Base-by-base conservation (phyloP, 2,797 vertebrate genomes). In the Syngnathus rostellatus region DNA sequence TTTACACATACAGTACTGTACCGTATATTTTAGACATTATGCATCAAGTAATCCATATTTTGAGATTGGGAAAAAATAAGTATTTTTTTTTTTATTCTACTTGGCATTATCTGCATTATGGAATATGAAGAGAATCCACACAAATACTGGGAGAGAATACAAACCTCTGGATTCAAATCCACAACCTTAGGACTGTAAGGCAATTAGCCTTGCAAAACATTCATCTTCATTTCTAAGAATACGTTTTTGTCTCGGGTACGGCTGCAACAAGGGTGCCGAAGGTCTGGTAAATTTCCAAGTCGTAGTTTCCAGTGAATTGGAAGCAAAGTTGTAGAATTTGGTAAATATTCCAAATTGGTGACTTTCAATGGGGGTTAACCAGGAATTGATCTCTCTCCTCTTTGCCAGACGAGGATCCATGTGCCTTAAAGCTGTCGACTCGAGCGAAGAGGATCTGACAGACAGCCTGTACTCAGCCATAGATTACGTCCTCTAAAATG, bases 391-490 rank as follows among this genome's bases (percentile, higher is more conserved):
- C 9, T 69, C 5, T n/a, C 68, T 19, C 66, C 23, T 21, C 46
- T 75, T 73, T 65, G 46, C 70, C 84, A 93, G 92, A 57, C 83
- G 87, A 68, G 90, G 89, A 4, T 90, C 90, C 64, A 78, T 90
- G 85, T 93, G 92, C 65, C 83, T 91, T 43, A 83, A 87, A 79
- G 70, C 68, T 65, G 85, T 87, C 66, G 84, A 88, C 39, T 85
- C 87, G 0, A 90, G 88, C 70, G 90, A 91, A 78, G 90, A 92
- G 77, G 85, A 90, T 38, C 69, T 89, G 74, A 80, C 85, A 0
- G 88, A 91, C 73, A 68, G 74, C 0, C 77, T 91, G 0, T 91
- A 92, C 77, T 89, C 90, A 25, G 89, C 91, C 65, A 88, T 90
- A n/a, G 90, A 92, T 81, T 91, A 92, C 60, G 84, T 92, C 1